Base-by-base conservation (phyloP, 2,888 invertebrate species). In the Napeogenes inachia region DNA sequence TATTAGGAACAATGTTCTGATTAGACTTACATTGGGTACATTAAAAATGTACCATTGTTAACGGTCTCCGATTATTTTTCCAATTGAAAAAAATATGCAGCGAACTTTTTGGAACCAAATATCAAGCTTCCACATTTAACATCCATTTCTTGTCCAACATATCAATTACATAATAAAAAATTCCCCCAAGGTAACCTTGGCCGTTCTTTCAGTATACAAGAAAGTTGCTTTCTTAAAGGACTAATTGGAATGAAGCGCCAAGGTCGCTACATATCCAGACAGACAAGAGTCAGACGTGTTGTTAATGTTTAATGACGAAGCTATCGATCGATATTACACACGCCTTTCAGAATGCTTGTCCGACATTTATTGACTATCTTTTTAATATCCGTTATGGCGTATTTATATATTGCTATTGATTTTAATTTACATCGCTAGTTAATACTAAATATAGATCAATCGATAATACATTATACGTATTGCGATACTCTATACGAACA, bases 281-380 rank as follows among this genome's bases (percentile, higher is more conserved):
- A 72, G 74, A 71, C 73, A 45, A 54, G 58, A 82, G 86, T 84
- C 82, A 84, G 87, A 84, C 81, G 83, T 67, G 73, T 74, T 77
- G 68, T 87, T 78, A 87, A 87, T 87, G 75, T 85, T 85, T 87
- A 84, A 89, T 84, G 85, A 74, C 56, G 57, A 67, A 68, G 66
- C 71, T 21, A 73, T 75, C 81, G 87, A 86, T 87, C 68, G 62
- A 62, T 63, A 56, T 33, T 42, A 60, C 56, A 57, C 57, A 30
- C 55, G 58, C 63, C 59, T 59, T 54, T 55, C 61, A 53, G 60
- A 59, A 21, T 5, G 13, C n/a, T 57, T 53, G 54, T 66, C 57
- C 63, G 58, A 68, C 67, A 62, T 63, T 65, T 62, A 65, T 59
- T 60, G 56, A 33, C 55, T 13, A 65, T 63, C 67, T 72, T 70